A percentile compares a stretch with the other conserved stretches of the same genome.
Conservation (phyloP, 1,140 invertebrate genomes). For the Samia ricini region DNA sequence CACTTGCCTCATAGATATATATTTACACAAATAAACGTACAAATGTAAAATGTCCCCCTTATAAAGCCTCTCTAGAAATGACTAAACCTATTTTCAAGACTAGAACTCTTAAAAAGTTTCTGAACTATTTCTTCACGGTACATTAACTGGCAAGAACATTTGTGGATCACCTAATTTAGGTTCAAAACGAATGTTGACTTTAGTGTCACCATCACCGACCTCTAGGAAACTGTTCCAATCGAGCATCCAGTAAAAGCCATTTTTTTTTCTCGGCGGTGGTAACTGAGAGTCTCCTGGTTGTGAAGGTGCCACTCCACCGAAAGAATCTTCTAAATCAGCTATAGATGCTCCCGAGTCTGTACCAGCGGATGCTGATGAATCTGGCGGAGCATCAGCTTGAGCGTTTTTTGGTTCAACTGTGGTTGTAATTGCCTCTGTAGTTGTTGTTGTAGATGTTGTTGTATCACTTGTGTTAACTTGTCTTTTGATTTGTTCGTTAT, state of each 20-base stretch:
- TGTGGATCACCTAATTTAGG: slow-evolving; percentile 88
- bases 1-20: no score
- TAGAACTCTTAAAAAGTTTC: slow-evolving; percentile 45
- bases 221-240: slow-evolving; percentile 92
- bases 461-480: slow-evolving; percentile 35
- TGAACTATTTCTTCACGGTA: slow-evolving; percentile 70
- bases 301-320: slow-evolving; percentile 80
- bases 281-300: slow-evolving; percentile 78
- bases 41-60: no score
- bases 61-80: not conserved
- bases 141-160: slow-evolving; percentile 84
- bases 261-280: slow-evolving; percentile 80
- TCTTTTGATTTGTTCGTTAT: slow-evolving; percentile 68
- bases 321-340: slow-evolving; percentile 86
- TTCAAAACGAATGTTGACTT: slow-evolving; percentile 86
- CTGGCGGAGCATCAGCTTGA: slow-evolving; percentile 25
- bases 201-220: slow-evolving; percentile 87
- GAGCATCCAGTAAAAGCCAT: slow-evolving; percentile 88
- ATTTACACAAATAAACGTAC: no score
- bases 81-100: slow-evolving; percentile 44
- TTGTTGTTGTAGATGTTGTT: slow-evolving; percentile 27
- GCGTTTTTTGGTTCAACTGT: slow-evolving; percentile 35
- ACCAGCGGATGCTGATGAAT: slow-evolving; percentile 56
- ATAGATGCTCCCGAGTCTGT: slow-evolving; percentile 71
- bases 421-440: slow-evolving; percentile 28